Evolutionary conservation across 1,140 invertebrate genomes (phyloP).

Genomic region (Atta cephalotes): DNA sequence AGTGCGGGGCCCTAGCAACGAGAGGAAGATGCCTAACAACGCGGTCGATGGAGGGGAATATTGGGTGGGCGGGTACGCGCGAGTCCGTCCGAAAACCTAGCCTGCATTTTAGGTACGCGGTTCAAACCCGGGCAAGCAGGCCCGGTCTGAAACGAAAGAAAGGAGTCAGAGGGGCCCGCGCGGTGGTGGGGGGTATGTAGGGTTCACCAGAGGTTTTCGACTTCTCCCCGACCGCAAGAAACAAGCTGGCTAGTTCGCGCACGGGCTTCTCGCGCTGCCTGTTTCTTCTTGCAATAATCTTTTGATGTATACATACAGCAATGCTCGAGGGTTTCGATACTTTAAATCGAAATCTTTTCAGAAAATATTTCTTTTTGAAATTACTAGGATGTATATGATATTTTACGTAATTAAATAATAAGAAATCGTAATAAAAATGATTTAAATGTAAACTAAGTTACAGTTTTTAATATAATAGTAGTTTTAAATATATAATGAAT

Average conservation of each 20-base stretch:
- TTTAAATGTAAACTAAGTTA: neutral
- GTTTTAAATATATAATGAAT: too few species aligned
- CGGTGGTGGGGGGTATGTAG: slow-evolving; percentile 85
- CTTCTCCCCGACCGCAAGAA: slow-evolving; percentile 81
- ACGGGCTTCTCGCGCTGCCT: slow-evolving; percentile 19
- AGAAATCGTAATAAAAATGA: neutral
- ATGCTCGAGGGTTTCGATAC: neutral
- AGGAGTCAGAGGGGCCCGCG: slow-evolving; percentile 66
- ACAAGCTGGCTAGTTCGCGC: slow-evolving; percentile 83
- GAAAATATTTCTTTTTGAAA: neutral
- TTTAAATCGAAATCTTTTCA: neutral
- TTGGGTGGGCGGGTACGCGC: slow-evolving; percentile 70
- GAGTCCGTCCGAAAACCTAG: slow-evolving; percentile 80
- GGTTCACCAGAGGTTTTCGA: slow-evolving; percentile 87
- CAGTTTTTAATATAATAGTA: too few species aligned
- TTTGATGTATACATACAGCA: neutral
- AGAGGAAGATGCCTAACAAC: slow-evolving; percentile 84
- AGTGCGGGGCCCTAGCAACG: slow-evolving; percentile 83
- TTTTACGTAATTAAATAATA: neutral
- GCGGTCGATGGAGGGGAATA: slow-evolving; percentile 68
- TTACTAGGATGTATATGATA: neutral
- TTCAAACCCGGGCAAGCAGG: slow-evolving; percentile 72
- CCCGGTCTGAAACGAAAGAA: slow-evolving; percentile 70
- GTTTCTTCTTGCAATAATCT: slow-evolving; percentile 36
- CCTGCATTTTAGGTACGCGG: slow-evolving; percentile 84